Evolutionary conservation across 2,888 invertebrate genomes (phyloP), one percentile per base, ranked within the genome.

Genomic region (Monochamus alternatus): DNA sequence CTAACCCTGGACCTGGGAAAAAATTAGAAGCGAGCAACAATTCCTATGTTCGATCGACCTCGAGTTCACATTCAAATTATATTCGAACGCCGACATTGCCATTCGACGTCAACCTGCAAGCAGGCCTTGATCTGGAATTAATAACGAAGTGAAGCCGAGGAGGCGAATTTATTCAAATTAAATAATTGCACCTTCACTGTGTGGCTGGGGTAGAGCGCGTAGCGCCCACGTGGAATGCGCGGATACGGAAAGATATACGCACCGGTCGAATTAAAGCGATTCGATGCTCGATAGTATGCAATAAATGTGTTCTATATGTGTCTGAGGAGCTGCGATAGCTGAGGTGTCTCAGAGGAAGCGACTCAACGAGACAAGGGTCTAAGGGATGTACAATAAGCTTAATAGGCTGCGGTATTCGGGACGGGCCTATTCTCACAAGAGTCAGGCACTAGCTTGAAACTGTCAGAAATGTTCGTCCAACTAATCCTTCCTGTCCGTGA

Each of bases 61-160:
- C 12, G 47, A 47, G 3, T 47, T 12, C 9, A 47, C 8, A 47
- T 47, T 47, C 47, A 47, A 47, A 47, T 47, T 47, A 47, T 47
- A 12, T 12, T 47, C 47, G 12, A 47, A 10, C 10, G 47, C 47
- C 10, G 10, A 47, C 47, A 47, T 55, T 55, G 22, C 55, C 14
- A 55, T 55, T 55, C n/a, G 14, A n/a, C 8, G 55, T 60, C 60
- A 60, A 70, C 62, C 47, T 70, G 62, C 51, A 47, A 32, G 10
- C 30, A 47, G 62, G 10, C 70, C 70, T 70, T 70, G 70, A 62
- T 70, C 70, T 70, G 62, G 32, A 70, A 70, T 67, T 67, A 66
- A 66, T 66, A n/a, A n/a, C 30, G 32, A 68, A 22, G 32, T 60
- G 55, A 14, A 12, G n/a, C 30, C 3, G 66, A n/a, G 67, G 52